A percentile compares a stretch with the other conserved stretches of the same genome.
These are phyloP conservation scores for Cylas formicarius DNA, from an alignment of 1,140 invertebrate genomes.

Conservation along the genomic window DNA sequence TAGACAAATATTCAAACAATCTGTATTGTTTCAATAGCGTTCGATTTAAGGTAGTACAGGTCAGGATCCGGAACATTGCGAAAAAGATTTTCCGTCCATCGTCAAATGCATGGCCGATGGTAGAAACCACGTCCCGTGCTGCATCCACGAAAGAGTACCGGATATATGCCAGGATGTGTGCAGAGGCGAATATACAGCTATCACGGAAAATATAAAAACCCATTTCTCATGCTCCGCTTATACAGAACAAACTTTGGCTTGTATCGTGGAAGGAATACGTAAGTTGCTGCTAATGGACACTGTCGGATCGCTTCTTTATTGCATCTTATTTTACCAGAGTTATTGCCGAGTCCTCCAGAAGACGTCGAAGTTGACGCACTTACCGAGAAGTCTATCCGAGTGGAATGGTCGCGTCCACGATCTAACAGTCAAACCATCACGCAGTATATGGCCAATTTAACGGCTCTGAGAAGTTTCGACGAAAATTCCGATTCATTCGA, in stretches of 20 bases:
- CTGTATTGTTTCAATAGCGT: neutral
- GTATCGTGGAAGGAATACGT: conserved; percentile 74
- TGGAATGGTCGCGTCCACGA: conserved; percentile 60
- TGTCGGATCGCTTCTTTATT: neutral
- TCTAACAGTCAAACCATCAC: conserved; percentile 56
- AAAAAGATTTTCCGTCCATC: conserved; percentile 67
- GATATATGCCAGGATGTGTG: conserved; percentile 80
- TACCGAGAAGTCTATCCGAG: conserved; percentile 58
- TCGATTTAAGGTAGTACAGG: conserved; percentile 60
- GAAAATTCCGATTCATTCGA: conserved; percentile 47
- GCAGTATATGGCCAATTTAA: conserved; percentile 65
- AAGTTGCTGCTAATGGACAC: conserved; percentile 46
- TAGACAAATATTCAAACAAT: neutral
- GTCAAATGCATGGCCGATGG: conserved; percentile 70
- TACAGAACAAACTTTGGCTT: conserved; percentile 72
- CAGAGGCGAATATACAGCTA: conserved; percentile 72
- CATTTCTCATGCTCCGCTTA: conserved; percentile 76
- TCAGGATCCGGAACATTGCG: conserved; percentile 69
- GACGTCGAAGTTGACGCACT: conserved; percentile 61
- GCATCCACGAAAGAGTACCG: conserved; percentile 68
- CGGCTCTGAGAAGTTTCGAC: conserved; percentile 59
- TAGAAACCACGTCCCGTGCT: conserved; percentile 76
- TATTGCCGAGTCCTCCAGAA: conserved; percentile 64
- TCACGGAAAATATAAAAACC: conserved; percentile 74
- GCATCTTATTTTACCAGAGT: conserved; percentile 45